These are phyloP conservation scores for Galemys pyrenaicus DNA, from an alignment of 2,113 vertebrate species.

Conservation along the genomic window DNA sequence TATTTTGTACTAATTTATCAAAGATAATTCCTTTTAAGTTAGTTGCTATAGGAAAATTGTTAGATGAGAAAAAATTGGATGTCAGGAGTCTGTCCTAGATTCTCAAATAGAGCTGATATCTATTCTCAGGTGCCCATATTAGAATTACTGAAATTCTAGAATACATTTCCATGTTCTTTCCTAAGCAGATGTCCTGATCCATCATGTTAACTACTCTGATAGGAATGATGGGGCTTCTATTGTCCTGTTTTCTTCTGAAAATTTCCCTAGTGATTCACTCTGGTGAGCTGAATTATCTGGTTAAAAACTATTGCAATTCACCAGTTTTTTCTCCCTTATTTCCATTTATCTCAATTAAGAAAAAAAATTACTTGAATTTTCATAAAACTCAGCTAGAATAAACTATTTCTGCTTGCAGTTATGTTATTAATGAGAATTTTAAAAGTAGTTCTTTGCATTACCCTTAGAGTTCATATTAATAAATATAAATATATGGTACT, in stretches of 20 bases:
- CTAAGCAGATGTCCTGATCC: background rate
- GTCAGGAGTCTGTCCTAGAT: background rate
- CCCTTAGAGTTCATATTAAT: background rate
- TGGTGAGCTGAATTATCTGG: background rate
- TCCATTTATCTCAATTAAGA: background rate
- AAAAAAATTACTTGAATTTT: background rate
- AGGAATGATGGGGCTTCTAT: background rate
- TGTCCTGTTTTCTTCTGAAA: background rate
- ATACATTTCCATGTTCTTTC: background rate
- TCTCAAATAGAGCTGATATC: background rate
- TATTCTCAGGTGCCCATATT: background rate
- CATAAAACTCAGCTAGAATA: constrained; percentile 13
- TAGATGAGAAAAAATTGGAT: background rate
- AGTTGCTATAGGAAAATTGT: background rate
- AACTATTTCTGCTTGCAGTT: background rate
- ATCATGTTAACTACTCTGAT: background rate
- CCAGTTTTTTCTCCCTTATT: background rate
- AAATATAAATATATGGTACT: background rate
- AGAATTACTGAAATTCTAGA: background rate
- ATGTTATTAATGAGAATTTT: background rate
- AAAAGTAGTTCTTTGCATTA: background rate
- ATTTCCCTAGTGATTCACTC: background rate
- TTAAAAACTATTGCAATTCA: background rate
- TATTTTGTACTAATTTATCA: background rate
- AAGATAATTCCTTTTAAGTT: background rate